phyloP scores from a whole-genome alignment of 2,113 vertebrate species.

The Emydura subglobosa region DNA sequence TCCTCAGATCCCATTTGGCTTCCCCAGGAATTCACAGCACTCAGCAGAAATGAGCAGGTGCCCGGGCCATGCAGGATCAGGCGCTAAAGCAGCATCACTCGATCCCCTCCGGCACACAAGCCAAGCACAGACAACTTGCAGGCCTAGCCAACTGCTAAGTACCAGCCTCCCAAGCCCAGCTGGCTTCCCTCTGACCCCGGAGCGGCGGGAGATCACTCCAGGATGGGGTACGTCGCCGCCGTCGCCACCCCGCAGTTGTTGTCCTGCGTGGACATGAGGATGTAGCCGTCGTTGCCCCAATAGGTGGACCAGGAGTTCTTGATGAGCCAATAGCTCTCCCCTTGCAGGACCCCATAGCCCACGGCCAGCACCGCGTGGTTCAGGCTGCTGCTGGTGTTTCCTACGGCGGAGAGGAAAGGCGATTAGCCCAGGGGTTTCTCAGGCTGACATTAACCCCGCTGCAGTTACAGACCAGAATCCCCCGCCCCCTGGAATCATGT shows the following conservation, averaged over 20 bases:
- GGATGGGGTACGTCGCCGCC: conserved; percentile 80
- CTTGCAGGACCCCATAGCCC: conserved; percentile 76
- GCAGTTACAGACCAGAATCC: not conserved
- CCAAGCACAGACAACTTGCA: not conserved
- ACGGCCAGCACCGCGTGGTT: conserved; percentile 84
- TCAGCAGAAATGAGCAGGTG: not conserved
- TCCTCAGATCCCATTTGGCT: not conserved
- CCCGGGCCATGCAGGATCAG: not conserved
- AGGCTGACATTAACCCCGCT: not conserved
- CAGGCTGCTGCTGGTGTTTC: conserved; percentile 72
- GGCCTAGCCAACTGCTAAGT: not conserved
- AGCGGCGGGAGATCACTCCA: conserved; percentile 66
- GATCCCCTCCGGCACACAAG: not conserved
- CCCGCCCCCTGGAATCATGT: not conserved
- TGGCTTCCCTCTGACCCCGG: not conserved
- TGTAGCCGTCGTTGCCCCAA: conserved; percentile 84
- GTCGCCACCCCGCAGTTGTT: conserved; percentile 86
- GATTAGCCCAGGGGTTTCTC: not conserved
- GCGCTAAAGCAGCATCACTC: not conserved
- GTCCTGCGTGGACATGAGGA: conserved; percentile 86
- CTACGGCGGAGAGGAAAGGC: conserved; percentile 50
- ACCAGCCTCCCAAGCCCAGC: not conserved
- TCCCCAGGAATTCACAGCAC: not conserved
- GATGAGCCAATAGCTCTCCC: conserved; percentile 80
- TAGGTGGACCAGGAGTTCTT: conserved; percentile 88